Evolutionary conservation across 1,140 invertebrate genomes (phyloP).

Genomic region (Aphelenchoides avenae): DNA sequence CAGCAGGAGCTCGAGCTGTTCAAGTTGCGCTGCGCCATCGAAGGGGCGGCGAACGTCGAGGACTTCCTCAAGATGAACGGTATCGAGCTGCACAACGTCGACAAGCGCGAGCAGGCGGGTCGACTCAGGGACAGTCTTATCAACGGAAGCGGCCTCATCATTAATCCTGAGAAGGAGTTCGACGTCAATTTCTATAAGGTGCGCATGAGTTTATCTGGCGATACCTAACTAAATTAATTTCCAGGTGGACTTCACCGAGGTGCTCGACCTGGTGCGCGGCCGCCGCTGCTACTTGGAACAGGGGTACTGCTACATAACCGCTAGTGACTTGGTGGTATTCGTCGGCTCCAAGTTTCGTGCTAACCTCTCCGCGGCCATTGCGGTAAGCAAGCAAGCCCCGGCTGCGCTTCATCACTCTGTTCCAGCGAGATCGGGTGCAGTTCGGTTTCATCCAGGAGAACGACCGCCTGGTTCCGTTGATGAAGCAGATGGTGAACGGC

Average conservation of each 20-base stretch:
- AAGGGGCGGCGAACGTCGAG: slow-evolving; percentile 65
- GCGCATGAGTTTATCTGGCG: no score
- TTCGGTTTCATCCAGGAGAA: slow-evolving; percentile 75
- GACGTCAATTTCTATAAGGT: no score
- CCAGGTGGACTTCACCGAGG: slow-evolving; percentile 80
- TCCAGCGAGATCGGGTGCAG: slow-evolving; percentile 54
- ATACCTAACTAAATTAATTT: no score
- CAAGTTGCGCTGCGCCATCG: slow-evolving; percentile 70
- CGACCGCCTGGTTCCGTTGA: slow-evolving; percentile 71
- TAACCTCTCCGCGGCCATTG: slow-evolving; percentile 72
- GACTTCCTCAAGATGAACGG: slow-evolving; percentile 72
- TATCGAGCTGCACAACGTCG: slow-evolving; percentile 66
- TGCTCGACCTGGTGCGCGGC: slow-evolving; percentile 75
- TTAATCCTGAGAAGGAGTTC: no score
- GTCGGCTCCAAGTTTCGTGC: slow-evolving; percentile 73
- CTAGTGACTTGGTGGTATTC: slow-evolving; percentile 76
- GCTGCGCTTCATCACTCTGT: no score
- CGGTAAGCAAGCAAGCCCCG: slow-evolving; percentile 63
- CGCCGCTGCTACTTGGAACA: slow-evolving; percentile 74
- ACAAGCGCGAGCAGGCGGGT: no score
- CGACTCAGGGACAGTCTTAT: no score
- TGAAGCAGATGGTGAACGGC: slow-evolving; percentile 72
- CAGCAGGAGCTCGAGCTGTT: slow-evolving; percentile 83
- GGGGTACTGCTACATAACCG: slow-evolving; percentile 84
- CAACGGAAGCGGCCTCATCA: no score